phyloP scores from a whole-genome alignment of 2,888 invertebrate species.

The Erpobdella octoculata region DNA sequence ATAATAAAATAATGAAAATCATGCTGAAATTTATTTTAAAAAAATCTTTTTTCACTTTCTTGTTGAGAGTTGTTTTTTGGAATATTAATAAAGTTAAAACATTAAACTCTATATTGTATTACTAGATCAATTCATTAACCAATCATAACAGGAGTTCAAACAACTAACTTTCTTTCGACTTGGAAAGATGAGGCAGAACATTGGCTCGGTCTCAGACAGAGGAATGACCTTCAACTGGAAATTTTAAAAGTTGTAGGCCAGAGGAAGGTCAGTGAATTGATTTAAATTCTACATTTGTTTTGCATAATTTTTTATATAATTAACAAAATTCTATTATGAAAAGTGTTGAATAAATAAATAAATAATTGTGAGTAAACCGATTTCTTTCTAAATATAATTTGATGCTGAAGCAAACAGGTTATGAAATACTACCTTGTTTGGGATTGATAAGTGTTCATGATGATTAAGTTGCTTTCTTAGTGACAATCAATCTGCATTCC shows the following conservation, averaged over 20 bases:
- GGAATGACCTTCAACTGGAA: conserved; percentile 19
- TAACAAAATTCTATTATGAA: not conserved
- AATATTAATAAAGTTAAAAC: not conserved
- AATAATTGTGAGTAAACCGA: not conserved
- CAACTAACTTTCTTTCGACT: not conserved
- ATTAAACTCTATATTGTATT: not conserved
- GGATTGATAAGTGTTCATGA: too few relatives aligned
- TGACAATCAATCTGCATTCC: too few relatives aligned
- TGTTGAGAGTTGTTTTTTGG: too few relatives aligned
- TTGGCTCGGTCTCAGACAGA: conserved; percentile 14
- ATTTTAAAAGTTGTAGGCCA: conserved; percentile 28
- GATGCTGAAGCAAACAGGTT: not conserved
- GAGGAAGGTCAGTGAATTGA: conserved; percentile 12
- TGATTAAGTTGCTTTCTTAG: not conserved
- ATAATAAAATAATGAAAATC: too few relatives aligned
- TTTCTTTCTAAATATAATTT: not conserved
- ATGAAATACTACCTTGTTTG: too few relatives aligned
- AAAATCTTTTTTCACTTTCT: too few relatives aligned
- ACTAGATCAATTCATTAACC: not conserved
- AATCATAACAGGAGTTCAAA: not conserved
- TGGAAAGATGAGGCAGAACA: conserved; percentile 25
- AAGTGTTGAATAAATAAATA: not conserved
- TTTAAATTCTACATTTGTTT: not conserved
- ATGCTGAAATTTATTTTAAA: too few relatives aligned
- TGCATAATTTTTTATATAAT: not conserved